A percentile compares a stretch with the other conserved stretches of the same genome.
These are phyloP conservation scores for Mamestra configurata DNA, from an alignment of 1,140 invertebrate genomes.

Conservation along the genomic window DNA sequence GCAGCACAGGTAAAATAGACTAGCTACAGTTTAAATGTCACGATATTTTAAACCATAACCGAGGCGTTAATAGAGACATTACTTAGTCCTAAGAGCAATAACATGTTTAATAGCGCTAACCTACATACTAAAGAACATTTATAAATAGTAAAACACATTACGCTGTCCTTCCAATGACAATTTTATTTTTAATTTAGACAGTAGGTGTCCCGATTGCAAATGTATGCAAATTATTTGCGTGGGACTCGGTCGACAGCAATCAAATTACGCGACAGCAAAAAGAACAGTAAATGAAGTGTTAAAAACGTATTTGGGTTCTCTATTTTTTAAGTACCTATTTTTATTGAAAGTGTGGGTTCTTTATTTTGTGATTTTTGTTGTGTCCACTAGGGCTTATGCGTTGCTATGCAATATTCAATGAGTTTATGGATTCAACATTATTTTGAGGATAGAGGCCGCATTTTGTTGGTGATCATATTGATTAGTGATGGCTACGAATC, in stretches of 20 bases:
- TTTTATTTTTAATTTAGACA: conserved; percentile 62
- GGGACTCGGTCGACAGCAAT: conserved; percentile 65
- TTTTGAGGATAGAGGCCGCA: no score
- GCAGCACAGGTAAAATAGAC: background rate
- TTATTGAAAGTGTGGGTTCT: conserved; percentile 2
- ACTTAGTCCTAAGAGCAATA: conserved; percentile 16
- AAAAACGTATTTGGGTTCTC: conserved; percentile 54
- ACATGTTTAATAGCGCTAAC: conserved; percentile 34
- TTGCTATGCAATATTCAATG: no score
- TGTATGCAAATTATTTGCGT: conserved; percentile 76
- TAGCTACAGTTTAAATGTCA: conserved; percentile 5
- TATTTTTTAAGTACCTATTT: conserved; percentile 1
- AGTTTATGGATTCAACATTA: no score
- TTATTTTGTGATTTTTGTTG: background rate
- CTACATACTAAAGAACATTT: conserved; percentile 21
- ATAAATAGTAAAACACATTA: conserved; percentile 39
- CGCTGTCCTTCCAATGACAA: conserved; percentile 38
- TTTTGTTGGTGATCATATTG: no score
- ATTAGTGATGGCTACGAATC: no score
- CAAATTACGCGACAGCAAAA: conserved; percentile 73
- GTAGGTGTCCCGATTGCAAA: conserved; percentile 69
- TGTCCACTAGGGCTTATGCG: no score
- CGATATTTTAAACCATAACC: conserved; percentile 21
- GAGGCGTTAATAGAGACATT: conserved; percentile 2
- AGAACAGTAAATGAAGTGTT: conserved; percentile 67